These are phyloP conservation scores for Oligia latruncula DNA, from an alignment of 2,888 invertebrate genomes.

Conservation along the genomic window DNA sequence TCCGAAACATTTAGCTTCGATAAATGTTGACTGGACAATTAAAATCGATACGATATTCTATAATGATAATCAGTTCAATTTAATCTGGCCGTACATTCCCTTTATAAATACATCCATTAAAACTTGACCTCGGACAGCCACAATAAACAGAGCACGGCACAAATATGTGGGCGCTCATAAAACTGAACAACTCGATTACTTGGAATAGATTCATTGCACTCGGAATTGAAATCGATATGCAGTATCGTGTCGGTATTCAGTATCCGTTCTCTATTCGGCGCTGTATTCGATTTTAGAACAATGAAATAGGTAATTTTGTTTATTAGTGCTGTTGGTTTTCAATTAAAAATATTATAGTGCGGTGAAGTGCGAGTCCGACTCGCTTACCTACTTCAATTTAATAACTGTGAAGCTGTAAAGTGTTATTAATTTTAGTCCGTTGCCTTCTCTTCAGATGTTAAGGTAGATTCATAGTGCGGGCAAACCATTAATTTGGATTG, in stretches of 20 bases:
- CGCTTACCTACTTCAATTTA: not conserved
- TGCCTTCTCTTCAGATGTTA: not conserved
- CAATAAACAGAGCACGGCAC: slow-evolving; percentile 51
- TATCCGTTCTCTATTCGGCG: slow-evolving; percentile 6
- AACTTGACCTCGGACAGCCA: slow-evolving; percentile 52
- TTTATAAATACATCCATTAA: slow-evolving; percentile 58
- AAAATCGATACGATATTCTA: slow-evolving; percentile 31
- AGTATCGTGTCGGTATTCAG: slow-evolving; percentile 31
- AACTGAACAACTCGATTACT: slow-evolving; percentile 56
- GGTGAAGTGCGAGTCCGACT: slow-evolving; percentile 6
- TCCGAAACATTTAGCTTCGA: slow-evolving; percentile 16
- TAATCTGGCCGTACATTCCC: slow-evolving; percentile 24
- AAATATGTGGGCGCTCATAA: slow-evolving; percentile 54
- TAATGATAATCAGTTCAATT: slow-evolving; percentile 37
- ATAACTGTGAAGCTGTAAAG: slow-evolving; percentile 3
- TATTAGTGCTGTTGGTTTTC: slow-evolving; percentile 23
- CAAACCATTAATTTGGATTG: not conserved
- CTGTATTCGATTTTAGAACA: slow-evolving; percentile 22
- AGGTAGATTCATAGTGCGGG: not conserved
- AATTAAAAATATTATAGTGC: slow-evolving; percentile 12
- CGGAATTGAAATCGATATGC: slow-evolving; percentile 46
- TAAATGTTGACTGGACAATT: slow-evolving; percentile 12
- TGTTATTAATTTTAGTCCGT: slow-evolving; percentile 13
- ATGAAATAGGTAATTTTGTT: not conserved
- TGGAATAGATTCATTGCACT: slow-evolving; percentile 54